Percentiles rank a stretch among this genome's conserved stretches.
phyloP scores from a whole-genome alignment of 1,140 invertebrate species.

The Atta texana region DNA sequence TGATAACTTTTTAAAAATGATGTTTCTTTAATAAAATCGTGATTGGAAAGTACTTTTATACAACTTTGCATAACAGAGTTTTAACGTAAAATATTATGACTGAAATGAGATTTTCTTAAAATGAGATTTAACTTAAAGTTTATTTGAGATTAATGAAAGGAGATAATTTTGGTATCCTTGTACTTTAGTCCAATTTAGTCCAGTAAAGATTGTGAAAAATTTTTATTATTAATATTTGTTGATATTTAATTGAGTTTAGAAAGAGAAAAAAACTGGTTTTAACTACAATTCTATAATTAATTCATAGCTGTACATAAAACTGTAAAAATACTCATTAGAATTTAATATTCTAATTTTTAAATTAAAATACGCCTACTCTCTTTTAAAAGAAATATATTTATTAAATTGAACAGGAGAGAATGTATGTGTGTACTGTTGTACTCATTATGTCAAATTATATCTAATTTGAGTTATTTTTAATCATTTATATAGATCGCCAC shows the following conservation, averaged over 20 bases:
- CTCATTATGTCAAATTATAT: too few relatives aligned
- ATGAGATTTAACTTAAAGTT: not conserved
- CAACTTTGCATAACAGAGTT: not conserved
- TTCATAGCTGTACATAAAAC: not conserved
- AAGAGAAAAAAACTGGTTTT: not conserved
- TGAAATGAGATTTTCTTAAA: not conserved
- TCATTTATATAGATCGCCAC: too few relatives aligned
- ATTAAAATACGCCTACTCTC: not conserved
- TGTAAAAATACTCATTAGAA: not conserved
- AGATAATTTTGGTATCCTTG: not conserved
- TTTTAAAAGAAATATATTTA: not conserved
- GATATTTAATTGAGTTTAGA: not conserved
- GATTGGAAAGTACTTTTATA: not conserved
- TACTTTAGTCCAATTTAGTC: not conserved
- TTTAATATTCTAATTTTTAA: constrained; percentile 8
- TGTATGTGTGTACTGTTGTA: too few relatives aligned
- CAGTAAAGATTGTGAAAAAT: not conserved
- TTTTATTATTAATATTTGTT: not conserved
- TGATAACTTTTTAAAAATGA: not conserved
- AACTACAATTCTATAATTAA: not conserved
- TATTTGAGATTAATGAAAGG: not conserved
- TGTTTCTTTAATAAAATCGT: not conserved
- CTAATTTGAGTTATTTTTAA: too few relatives aligned
- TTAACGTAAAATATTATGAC: not conserved
- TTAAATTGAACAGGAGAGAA: not conserved